A percentile compares a stretch with the other conserved stretches of the same genome.
These are phyloP conservation scores for Pyrochroa serraticornis DNA, from an alignment of 2,888 invertebrate genomes.

Conservation along the genomic window DNA sequence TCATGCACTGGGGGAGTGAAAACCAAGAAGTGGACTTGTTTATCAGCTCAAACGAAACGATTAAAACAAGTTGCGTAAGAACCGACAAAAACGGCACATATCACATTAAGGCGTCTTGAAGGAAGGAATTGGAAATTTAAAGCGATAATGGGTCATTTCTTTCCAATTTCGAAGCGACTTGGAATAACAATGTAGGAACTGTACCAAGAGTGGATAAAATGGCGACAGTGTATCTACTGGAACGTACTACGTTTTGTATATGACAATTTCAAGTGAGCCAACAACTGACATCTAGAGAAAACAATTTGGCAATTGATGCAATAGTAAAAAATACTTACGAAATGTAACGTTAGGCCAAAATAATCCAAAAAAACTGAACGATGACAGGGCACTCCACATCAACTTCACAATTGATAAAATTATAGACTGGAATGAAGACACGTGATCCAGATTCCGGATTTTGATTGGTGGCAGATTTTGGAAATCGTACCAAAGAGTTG, in stretches of 20 bases:
- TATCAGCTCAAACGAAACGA: too few relatives aligned
- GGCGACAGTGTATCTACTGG: slow-evolving; percentile 16
- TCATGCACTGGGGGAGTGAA: too few relatives aligned
- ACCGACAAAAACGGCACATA: slow-evolving; percentile 6
- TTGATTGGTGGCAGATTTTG: slow-evolving; percentile 10
- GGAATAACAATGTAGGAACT: slow-evolving; percentile 28
- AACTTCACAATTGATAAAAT: slow-evolving; percentile 39
- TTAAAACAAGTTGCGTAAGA: neutral
- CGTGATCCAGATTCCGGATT: slow-evolving; percentile 5
- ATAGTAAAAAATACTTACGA: slow-evolving; percentile 22
- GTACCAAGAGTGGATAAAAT: slow-evolving; percentile 24
- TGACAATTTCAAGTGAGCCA: too few relatives aligned
- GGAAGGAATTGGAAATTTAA: slow-evolving; percentile 1
- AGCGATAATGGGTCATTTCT: neutral
- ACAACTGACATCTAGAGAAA: neutral
- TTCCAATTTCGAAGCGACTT: slow-evolving; percentile 5
- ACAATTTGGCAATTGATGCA: neutral
- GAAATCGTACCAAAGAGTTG: neutral
- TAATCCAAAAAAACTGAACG: slow-evolving; percentile 35
- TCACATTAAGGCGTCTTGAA: slow-evolving; percentile 1
- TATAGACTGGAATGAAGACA: slow-evolving; percentile 17
- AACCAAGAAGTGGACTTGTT: too few relatives aligned
- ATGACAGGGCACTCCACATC: slow-evolving; percentile 48
- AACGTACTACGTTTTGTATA: too few relatives aligned
- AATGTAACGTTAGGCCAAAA: slow-evolving; percentile 28